Conservation (phyloP, 2,888 invertebrate species). For the Drosophila robusta region DNA sequence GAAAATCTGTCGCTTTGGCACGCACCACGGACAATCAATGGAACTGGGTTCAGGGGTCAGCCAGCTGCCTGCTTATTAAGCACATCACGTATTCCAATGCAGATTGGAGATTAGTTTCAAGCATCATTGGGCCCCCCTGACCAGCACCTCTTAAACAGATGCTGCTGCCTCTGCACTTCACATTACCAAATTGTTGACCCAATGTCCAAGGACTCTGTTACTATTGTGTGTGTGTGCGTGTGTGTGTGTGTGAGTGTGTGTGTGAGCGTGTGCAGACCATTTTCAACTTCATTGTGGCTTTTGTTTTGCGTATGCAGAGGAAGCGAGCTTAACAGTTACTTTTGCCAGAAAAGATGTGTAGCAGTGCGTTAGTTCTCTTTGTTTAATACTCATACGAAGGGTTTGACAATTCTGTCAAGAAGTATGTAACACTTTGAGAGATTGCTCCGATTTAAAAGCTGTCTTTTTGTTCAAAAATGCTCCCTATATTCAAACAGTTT, state of each 20-base stretch:
- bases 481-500: too few species aligned
- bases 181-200: constrained; percentile 61
- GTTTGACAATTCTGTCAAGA: rapidly evolving
- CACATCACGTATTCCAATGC: constrained; percentile 76
- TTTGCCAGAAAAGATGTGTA: constrained; percentile 45
- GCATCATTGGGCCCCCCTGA: constrained; percentile 45
- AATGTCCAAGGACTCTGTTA: constrained; percentile 39
- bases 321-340: constrained; percentile 53
- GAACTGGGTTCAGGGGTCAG: neutral
- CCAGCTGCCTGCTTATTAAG: constrained; percentile 56
- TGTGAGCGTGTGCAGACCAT: constrained; percentile 1
- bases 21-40: constrained; percentile 30
- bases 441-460: too few species aligned
- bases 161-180: constrained; percentile 18
- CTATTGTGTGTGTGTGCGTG: constrained; percentile 5
- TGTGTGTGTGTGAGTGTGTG: constrained; percentile 1
- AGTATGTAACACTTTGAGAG: neutral
- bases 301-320: constrained; percentile 51
- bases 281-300: constrained; percentile 54
- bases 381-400: neutral
- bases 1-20: constrained; percentile 29
- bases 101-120: constrained; percentile 78
- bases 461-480: too few species aligned
- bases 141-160: constrained; percentile 1
- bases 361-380: constrained; percentile 22